A percentile compares a stretch with the other conserved stretches of the same genome.
Conservation (phyloP, 53 echinoderm and acorn worm genomes). For the Holothuria scabra region DNA sequence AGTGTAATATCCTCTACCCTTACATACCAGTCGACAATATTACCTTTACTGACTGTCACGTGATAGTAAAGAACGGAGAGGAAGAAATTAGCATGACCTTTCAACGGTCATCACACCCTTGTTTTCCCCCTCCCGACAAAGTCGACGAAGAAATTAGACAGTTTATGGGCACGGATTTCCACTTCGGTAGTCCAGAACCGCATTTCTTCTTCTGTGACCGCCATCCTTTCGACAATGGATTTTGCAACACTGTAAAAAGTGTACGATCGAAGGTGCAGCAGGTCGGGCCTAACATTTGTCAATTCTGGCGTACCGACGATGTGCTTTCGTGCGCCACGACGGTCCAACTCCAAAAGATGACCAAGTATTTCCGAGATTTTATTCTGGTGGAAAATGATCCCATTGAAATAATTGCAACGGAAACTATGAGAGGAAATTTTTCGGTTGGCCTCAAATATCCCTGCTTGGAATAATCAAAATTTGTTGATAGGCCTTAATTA, state of each 20-base stretch:
- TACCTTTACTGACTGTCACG: background rate
- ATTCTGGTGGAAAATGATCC: slow-evolving; percentile 2
- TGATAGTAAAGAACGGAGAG: background rate
- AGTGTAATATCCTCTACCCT: background rate
- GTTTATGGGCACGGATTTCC: background rate
- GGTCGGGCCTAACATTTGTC: background rate
- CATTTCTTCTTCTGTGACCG: no score
- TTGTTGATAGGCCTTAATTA: no score
- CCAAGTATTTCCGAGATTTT: background rate
- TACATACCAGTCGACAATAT: slow-evolving; percentile 19
- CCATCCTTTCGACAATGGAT: no score
- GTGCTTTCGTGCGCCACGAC: background rate
- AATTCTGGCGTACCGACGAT: background rate
- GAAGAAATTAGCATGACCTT: background rate
- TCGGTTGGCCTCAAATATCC: slow-evolving; percentile 8
- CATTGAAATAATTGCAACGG: background rate
- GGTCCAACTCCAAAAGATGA: background rate
- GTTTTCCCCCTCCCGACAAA: background rate
- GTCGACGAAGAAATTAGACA: background rate
- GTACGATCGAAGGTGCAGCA: background rate
- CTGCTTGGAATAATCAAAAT: background rate
- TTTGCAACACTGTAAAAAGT: no score
- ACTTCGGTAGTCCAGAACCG: no score
- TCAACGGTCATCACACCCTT: background rate
- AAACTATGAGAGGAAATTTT: background rate